Evolutionary conservation across 2,888 invertebrate genomes (phyloP).

Genomic region (Suillia variegata): DNA sequence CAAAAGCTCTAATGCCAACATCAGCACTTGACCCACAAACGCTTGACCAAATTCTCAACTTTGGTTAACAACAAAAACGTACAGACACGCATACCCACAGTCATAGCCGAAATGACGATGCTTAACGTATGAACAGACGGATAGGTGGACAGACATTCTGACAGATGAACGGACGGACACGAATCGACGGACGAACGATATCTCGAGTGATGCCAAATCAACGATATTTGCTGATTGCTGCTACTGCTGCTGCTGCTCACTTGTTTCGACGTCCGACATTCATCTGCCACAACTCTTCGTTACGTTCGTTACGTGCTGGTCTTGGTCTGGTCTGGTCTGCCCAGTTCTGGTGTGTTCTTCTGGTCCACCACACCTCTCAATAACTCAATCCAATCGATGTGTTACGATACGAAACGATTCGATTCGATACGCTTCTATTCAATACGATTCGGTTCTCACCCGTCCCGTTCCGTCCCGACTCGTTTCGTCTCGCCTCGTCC

Average conservation of each 20-base stretch:
- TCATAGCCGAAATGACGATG: no score
- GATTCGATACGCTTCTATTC: not conserved
- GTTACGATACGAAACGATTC: not conserved
- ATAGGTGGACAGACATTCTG: no score
- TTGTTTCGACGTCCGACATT: no score
- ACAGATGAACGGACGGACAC: not conserved
- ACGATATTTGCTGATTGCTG: not conserved
- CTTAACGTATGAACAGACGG: no score
- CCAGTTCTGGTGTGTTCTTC: no score
- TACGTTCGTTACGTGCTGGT: not conserved
- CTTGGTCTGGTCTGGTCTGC: no score
- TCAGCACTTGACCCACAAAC: conserved; percentile 43
- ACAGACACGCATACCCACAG: not conserved
- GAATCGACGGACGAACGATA: not conserved
- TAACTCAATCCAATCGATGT: not conserved
- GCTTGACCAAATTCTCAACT: conserved; percentile 19
- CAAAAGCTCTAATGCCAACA: conserved; percentile 9
- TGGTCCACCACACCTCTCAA: no score
- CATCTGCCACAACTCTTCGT: not conserved
- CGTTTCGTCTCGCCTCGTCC: not conserved
- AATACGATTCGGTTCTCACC: not conserved
- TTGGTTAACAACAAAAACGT: not conserved
- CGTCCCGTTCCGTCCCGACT: not conserved
- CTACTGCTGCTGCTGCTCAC: no score
- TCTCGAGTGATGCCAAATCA: not conserved